These are phyloP conservation scores for Graphium colonna DNA, from an alignment of 2,888 invertebrate species.

Conservation along the genomic window DNA sequence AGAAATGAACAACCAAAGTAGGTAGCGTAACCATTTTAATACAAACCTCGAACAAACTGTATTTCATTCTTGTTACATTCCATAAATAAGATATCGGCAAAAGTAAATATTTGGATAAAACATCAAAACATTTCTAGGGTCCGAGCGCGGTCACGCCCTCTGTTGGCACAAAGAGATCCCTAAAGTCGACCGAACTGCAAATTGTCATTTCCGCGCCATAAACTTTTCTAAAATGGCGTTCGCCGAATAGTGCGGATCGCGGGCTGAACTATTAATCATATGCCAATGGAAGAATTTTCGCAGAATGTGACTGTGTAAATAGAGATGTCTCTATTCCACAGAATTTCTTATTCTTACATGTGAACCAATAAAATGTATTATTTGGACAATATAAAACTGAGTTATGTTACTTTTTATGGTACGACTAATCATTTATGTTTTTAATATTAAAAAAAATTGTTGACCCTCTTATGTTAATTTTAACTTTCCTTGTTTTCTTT, in stretches of 20 bases:
- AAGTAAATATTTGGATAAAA: constrained; percentile 76
- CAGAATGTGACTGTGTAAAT: constrained; percentile 36
- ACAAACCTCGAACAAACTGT: neutral
- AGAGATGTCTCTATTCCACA: constrained; percentile 23
- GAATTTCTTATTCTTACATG: neutral
- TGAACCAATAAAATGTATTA: neutral
- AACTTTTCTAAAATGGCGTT: constrained; percentile 59
- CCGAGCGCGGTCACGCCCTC: constrained; percentile 68
- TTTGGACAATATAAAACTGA: neutral
- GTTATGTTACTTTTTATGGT: too few species aligned
- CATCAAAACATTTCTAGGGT: constrained; percentile 63
- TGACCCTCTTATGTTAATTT: too few species aligned
- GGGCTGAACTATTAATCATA: constrained; percentile 65
- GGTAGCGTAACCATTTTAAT: neutral
- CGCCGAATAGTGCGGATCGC: constrained; percentile 43
- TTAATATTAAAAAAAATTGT: too few species aligned
- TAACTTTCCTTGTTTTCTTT: too few species aligned
- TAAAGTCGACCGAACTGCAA: constrained; percentile 61
- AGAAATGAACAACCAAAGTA: neutral
- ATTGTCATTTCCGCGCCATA: constrained; percentile 76
- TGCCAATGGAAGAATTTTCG: constrained; percentile 52
- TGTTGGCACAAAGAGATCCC: constrained; percentile 49
- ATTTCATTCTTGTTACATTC: constrained; percentile 28
- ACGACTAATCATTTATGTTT: too few species aligned
- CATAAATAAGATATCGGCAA: constrained; percentile 49